A percentile compares a stretch with the other conserved stretches of the same genome.
phyloP scores from a whole-genome alignment of 2,888 invertebrate genomes.

The Tetragnatha montana region DNA sequence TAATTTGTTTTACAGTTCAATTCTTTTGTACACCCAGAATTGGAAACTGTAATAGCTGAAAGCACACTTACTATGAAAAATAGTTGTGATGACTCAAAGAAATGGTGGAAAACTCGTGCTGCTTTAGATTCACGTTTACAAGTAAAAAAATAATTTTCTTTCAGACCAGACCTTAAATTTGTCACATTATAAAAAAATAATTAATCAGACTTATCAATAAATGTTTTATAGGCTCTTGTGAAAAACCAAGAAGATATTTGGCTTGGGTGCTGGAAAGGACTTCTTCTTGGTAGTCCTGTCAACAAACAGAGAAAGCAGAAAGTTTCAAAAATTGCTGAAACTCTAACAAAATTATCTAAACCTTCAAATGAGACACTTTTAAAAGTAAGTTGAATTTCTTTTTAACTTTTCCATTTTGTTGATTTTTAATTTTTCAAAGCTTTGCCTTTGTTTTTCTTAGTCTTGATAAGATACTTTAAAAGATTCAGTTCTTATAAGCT shows the following conservation, averaged over 20 bases:
- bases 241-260: constrained; percentile 65
- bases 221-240: constrained; percentile 27
- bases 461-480: no score
- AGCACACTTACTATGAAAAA: constrained; percentile 64
- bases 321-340: constrained; percentile 13
- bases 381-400: background rate
- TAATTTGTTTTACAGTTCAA: constrained; percentile 63
- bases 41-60: constrained; percentile 67
- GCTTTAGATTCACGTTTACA: constrained; percentile 65
- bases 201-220: background rate
- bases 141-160: constrained; percentile 10
- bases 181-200: no score
- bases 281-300: constrained; percentile 53
- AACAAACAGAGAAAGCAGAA: constrained; percentile 40
- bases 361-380: constrained; percentile 30
- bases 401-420: background rate
- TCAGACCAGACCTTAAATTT: background rate
- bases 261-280: constrained; percentile 71
- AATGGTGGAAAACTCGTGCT: constrained; percentile 70
- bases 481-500: no score
- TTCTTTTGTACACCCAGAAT: constrained; percentile 66
- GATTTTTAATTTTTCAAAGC: no score
- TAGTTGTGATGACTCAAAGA: constrained; percentile 56
- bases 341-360: constrained; percentile 13
- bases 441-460: no score